A percentile compares a stretch with the other conserved stretches of the same genome.
Conservation (phyloP, 2,888 invertebrate species). For the Cerastoderma edule region DNA sequence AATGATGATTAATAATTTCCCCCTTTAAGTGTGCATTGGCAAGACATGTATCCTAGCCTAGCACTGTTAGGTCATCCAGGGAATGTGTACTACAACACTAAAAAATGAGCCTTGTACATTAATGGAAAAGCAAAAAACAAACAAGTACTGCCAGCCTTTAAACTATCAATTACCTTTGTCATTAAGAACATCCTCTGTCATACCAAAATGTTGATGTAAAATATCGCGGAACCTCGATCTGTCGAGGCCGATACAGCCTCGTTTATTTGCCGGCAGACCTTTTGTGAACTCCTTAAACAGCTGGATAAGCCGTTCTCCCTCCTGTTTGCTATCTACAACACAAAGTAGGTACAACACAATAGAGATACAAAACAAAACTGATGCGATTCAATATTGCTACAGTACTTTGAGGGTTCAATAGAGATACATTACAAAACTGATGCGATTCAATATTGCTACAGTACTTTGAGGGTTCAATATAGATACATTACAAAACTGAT, state of each 20-base stretch:
- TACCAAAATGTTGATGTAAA: constrained; percentile 86
- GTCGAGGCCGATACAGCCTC: constrained; percentile 66
- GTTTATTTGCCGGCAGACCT: constrained; percentile 37
- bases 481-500: neutral
- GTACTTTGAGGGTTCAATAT: neutral
- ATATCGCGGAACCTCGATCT: constrained; percentile 76
- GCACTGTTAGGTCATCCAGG: too few relatives aligned
- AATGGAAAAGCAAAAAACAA: too few relatives aligned
- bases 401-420: neutral
- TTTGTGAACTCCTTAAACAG: constrained; percentile 56
- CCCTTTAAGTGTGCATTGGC: too few relatives aligned
- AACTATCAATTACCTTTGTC: constrained; percentile 85
- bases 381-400: neutral
- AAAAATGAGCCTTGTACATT: too few relatives aligned
- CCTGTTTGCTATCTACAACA: constrained; percentile 60
- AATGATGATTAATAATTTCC: too few relatives aligned
- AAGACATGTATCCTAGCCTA: too few relatives aligned
- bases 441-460: neutral
- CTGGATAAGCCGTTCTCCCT: constrained; percentile 63
- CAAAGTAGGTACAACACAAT: constrained; percentile 12
- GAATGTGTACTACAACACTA: too few relatives aligned
- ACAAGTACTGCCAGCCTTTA: too few relatives aligned
- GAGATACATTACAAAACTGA: neutral
- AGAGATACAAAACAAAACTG: neutral
- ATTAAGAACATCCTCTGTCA: constrained; percentile 91